Evolutionary conservation across 1,140 invertebrate species (phyloP), one percentile per base, ranked within the genome.

Genomic region (Euschistus heros): DNA sequence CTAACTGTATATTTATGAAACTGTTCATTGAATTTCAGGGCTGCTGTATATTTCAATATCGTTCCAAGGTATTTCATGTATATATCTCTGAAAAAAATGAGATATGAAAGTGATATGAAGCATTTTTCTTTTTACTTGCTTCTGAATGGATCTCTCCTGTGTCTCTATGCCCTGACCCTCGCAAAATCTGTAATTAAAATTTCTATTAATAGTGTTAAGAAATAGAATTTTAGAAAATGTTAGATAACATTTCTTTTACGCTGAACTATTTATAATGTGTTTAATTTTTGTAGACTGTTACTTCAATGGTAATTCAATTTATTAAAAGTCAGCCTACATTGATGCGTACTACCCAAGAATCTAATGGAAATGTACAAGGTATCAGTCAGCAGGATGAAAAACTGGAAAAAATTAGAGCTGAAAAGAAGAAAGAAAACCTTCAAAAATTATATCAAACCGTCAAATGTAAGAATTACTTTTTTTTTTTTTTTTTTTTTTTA

Each of bases 351-450:
- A n/a, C 47, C 1, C 33, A 37, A n/a, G 47, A 50, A 50, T 4
- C 47, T 22, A 22, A 20, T 50, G 22, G 5, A 22, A 50, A 50
- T 20, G 47, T 6, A 10, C n/a, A 50, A 20, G 47, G 14, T 4
- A 20, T 50, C 5, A n/a, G 10, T 22, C 3, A 8, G 8, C 2
- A 50, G n/a, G 30, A 61, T 6, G 18, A 30, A 24, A 30, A 57
- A 15, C 4, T 57, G 5, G 59, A 20, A 30, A 37, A 20, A 37
- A 37, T n/a, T 30, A 18, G 30, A n/a, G 27, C 27, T 37, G 59
- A 50, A 54, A 65, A 65, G 37, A 65, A 65, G 20, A 33, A 54
- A 46, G 64, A 65, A 60, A 65, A 65, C 15, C 52, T 65, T 17
- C 54, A 20, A 13, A 37, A 42, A 54, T 18, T 65, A 20, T 65